phyloP scores from a whole-genome alignment of 2,888 invertebrate species.

The Drosophila yooni region DNA sequence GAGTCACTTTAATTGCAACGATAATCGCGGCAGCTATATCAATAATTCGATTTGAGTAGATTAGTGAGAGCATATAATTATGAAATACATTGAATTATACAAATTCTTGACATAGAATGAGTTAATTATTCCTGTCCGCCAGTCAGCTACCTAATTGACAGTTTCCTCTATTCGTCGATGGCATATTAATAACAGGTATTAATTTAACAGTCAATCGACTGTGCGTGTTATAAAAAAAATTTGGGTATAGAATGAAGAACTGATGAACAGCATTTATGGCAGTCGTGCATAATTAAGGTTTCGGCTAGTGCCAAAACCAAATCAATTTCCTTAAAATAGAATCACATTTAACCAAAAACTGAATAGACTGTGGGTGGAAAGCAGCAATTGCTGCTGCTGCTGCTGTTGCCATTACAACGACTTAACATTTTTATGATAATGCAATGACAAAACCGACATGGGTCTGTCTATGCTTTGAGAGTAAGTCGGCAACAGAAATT shows the following conservation, averaged over 20 bases:
- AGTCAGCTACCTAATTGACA: background rate
- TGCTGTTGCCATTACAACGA: constrained; percentile 57
- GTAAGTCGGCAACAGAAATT: background rate
- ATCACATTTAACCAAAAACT: constrained; percentile 48
- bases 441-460: constrained; percentile 67
- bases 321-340: constrained; percentile 51
- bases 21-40: constrained; percentile 7
- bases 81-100: background rate
- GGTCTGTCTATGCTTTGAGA: constrained; percentile 47
- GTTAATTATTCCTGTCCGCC: background rate
- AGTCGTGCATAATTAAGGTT: constrained; percentile 24
- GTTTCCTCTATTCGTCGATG: background rate
- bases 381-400: constrained; percentile 19
- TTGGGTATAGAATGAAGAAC: background rate
- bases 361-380: constrained; percentile 3
- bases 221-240: background rate
- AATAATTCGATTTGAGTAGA: constrained; percentile 38
- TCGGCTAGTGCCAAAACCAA: constrained; percentile 31
- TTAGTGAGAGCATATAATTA: constrained; percentile 40
- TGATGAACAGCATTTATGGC: background rate
- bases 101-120: background rate
- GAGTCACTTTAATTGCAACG: constrained; percentile 25
- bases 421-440: constrained; percentile 68
- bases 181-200: background rate
- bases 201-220: background rate